Percentiles rank a stretch among this genome's conserved stretches.
phyloP scores from a whole-genome alignment of 2,113 vertebrate genomes.

The Nanger granti region DNA sequence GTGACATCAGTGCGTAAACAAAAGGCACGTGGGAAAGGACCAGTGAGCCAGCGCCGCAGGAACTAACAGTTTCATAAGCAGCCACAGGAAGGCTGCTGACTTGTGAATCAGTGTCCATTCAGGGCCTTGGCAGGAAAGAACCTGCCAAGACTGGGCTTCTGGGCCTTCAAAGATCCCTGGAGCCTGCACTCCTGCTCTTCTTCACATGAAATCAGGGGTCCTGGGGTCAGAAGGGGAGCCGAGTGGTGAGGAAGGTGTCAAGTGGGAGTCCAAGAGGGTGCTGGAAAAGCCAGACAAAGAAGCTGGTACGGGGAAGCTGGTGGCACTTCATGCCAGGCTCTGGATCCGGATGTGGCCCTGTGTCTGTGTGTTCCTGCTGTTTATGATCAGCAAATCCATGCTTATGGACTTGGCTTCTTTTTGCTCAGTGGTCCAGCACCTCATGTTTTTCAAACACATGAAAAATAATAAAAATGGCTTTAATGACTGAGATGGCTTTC shows the following conservation, averaged over 20 bases:
- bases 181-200: background rate
- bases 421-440: background rate
- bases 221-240: background rate
- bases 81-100: background rate
- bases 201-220: background rate
- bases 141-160: background rate
- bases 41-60: background rate
- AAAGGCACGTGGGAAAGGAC: background rate
- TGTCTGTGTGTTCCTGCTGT: background rate
- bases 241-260: background rate
- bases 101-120: background rate
- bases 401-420: background rate
- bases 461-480: conserved; percentile 17
- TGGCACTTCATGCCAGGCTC: background rate
- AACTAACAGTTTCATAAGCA: background rate
- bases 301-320: background rate
- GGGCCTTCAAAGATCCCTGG: background rate
- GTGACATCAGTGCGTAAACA: background rate
- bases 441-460: background rate
- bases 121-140: background rate
- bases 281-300: background rate
- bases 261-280: background rate
- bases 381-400: background rate
- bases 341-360: background rate
- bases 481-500: background rate